Evolutionary conservation across 2,888 invertebrate species (phyloP), one percentile per base, ranked within the genome.

Genomic region (Microctonus brassicae): DNA sequence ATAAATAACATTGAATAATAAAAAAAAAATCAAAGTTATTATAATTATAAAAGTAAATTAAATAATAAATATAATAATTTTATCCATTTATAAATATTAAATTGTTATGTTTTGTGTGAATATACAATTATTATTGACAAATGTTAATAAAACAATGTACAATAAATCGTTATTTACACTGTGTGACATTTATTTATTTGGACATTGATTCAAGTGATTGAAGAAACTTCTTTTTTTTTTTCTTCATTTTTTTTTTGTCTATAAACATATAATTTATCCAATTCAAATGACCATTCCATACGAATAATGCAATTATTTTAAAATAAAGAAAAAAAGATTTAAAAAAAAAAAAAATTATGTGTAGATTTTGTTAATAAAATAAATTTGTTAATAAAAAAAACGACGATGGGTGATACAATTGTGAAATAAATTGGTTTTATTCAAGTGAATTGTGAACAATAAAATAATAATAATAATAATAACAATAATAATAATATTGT

Each of bases 331-430:
- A 34, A 17, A 22, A 52, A 58, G 33, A 3, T 55, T 26, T 10
- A 26, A 62, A 55, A 47, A 53, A 52, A 60, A 13, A 58, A 55
- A 42, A 60, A 39, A 53, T 20, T 67, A 68, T 57, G 62, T 24
- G 52, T 70, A 73, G 81, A 84, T 81, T 82, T 85, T 85, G 84
- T n/a, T n/a, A n/a, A n/a, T n/a, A n/a, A n/a, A 83, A 81, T 82
- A 83, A 70, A 76, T 74, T 70, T 70, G 83, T 81, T 82, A 80
- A 80, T 80, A n/a, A 79, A 78, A 76, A 81, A 17, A 17, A 58
- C 83, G 78, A 81, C 80, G 79, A 79, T 77, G 76, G 78, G 78
- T 81, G 84, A 83, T 84, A 85, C 85, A 84, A 85, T 85, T 82
- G 85, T 79, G 81, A 82, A 83, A 84, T 82, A 82, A 82, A 82